phyloP scores from a whole-genome alignment of 2,113 vertebrate species.

The Xyrauchen texanus region DNA sequence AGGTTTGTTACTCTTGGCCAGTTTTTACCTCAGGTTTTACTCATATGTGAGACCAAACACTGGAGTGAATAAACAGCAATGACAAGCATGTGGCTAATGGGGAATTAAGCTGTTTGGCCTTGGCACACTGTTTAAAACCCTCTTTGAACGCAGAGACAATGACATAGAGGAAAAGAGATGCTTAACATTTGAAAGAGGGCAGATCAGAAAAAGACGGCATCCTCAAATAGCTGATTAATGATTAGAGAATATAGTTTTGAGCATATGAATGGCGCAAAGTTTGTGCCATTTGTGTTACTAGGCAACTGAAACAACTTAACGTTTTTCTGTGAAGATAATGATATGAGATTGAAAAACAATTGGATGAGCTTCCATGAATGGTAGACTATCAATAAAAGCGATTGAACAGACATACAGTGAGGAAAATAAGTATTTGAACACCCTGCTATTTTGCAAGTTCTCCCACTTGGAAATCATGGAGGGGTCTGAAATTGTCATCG shows the following conservation, averaged over 20 bases:
- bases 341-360: constrained; percentile 31
- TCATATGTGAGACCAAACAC: not conserved
- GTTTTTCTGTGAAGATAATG: constrained; percentile 25
- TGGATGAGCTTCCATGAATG: constrained; percentile 8
- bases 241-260: constrained; percentile 28
- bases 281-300: constrained; percentile 30
- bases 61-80: not conserved
- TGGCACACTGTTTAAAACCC: not conserved
- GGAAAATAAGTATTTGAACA: too few relatives aligned
- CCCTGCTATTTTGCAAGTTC: too few relatives aligned
- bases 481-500: too few relatives aligned
- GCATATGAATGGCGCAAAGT: constrained; percentile 36
- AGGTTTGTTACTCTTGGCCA: too few relatives aligned
- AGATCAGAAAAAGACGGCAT: not conserved
- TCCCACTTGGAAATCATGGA: too few relatives aligned
- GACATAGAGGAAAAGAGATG: not conserved
- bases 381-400: not conserved
- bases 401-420: not conserved
- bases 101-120: constrained; percentile 26
- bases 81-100: not conserved
- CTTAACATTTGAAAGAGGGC: not conserved
- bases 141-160: constrained; percentile 6
- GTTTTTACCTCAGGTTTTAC: too few relatives aligned
- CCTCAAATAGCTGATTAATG: constrained; percentile 22
- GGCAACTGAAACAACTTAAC: constrained; percentile 32